These are phyloP conservation scores for Mionectes olivaceus DNA, from an alignment of 2,797 vertebrate species.

Conservation along the genomic window DNA sequence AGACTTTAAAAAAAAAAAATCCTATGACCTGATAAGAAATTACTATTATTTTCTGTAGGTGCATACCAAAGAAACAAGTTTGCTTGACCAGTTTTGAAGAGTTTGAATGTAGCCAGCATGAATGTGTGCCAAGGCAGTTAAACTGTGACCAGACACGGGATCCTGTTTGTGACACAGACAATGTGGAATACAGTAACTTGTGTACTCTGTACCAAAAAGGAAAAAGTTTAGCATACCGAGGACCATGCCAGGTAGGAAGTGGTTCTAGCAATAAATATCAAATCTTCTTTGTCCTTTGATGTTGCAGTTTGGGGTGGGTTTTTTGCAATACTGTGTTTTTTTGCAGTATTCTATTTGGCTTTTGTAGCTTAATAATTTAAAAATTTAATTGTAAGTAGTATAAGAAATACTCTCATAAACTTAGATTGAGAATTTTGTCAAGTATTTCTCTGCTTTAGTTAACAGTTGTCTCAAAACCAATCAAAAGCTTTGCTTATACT, in stretches of 20 bases:
- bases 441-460: not conserved
- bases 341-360: not conserved
- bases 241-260: slow-evolving; percentile 91
- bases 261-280: not conserved
- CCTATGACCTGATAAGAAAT: not conserved
- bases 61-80: slow-evolving; percentile 88
- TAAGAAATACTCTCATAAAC: not conserved
- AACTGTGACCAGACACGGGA: slow-evolving; percentile 87
- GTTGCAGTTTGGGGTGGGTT: not conserved
- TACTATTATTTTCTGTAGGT: slow-evolving; percentile 79
- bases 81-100: slow-evolving; percentile 90
- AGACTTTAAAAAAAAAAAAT: not conserved
- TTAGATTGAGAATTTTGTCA: not conserved
- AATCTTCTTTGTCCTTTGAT: not conserved
- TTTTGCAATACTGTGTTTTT: not conserved
- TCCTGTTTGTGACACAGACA: slow-evolving; percentile 91
- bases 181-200: slow-evolving; percentile 85
- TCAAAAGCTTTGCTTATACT: not conserved
- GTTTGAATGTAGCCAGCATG: slow-evolving; percentile 87
- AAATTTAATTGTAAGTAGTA: not conserved
- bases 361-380: not conserved
- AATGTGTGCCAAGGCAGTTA: slow-evolving; percentile 87
- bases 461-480: not conserved
- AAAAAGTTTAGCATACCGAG: slow-evolving; percentile 91
- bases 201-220: slow-evolving; percentile 91